phyloP scores from a whole-genome alignment of 2,888 invertebrate species.

The Eugnorisma glareosa region DNA sequence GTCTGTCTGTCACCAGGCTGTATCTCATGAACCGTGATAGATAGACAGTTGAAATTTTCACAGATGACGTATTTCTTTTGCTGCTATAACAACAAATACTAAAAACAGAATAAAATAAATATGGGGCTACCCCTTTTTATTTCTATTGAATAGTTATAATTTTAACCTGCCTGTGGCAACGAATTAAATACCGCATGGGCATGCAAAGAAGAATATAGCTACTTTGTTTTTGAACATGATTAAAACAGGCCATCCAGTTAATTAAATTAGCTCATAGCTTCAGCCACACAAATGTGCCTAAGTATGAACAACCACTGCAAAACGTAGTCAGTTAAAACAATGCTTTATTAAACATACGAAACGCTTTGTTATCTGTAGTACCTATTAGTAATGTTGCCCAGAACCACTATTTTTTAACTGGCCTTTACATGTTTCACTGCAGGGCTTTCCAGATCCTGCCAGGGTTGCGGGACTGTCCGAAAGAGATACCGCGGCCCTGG shows the following conservation, averaged over 20 bases:
- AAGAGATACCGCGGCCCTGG: too few relatives aligned
- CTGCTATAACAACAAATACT: too few relatives aligned
- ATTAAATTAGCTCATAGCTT: not conserved
- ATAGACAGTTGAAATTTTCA: too few relatives aligned
- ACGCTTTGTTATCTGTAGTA: constrained; percentile 16
- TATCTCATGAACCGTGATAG: too few relatives aligned
- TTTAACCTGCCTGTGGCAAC: not conserved
- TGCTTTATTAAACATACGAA: constrained; percentile 25
- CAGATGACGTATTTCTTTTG: too few relatives aligned
- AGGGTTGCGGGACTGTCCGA: too few relatives aligned
- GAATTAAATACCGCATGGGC: not conserved
- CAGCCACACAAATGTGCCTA: not conserved
- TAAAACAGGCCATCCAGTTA: not conserved
- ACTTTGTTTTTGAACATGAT: not conserved
- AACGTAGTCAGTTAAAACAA: not conserved
- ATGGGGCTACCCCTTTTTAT: too few relatives aligned
- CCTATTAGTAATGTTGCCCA: not conserved
- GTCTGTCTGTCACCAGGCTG: too few relatives aligned
- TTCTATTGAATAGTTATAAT: not conserved
- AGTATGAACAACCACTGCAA: not conserved
- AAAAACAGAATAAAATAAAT: too few relatives aligned
- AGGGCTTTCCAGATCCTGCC: not conserved
- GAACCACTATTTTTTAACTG: not conserved
- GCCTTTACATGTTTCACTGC: not conserved
- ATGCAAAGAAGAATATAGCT: not conserved